phyloP scores from a whole-genome alignment of 2,113 vertebrate species.

The Corythaeola cristata region DNA sequence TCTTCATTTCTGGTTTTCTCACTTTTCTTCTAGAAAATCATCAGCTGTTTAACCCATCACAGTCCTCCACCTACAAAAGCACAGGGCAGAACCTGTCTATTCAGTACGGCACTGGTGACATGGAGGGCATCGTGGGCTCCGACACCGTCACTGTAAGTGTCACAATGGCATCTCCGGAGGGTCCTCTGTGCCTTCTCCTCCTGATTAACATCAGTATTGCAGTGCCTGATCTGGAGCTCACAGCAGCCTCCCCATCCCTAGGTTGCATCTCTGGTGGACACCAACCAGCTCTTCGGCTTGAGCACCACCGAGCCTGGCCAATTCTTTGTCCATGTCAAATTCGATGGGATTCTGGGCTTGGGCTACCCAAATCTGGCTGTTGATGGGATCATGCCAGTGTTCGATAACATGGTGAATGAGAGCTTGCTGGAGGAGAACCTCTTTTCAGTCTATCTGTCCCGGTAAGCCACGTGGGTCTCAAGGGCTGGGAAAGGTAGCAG shows the following conservation, averaged over 20 bases:
- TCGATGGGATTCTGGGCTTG: constrained; percentile 76
- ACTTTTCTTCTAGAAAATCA: constrained; percentile 63
- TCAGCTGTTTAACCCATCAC: constrained; percentile 40
- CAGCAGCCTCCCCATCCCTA: not conserved
- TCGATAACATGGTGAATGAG: constrained; percentile 67
- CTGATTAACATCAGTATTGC: fast-evolving
- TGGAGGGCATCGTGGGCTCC: constrained; percentile 58
- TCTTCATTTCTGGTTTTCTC: not conserved
- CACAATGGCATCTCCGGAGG: fast-evolving
- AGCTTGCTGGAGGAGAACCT: constrained; percentile 61
- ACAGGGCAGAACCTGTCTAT: constrained; percentile 45
- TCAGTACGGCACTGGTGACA: constrained; percentile 55
- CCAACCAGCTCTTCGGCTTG: constrained; percentile 66
- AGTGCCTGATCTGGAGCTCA: not conserved
- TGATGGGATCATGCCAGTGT: constrained; percentile 33
- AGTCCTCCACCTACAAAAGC: constrained; percentile 71
- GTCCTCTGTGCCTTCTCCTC: not conserved
- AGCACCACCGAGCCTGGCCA: constrained; percentile 49
- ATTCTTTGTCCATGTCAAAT: constrained; percentile 51
- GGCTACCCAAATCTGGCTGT: constrained; percentile 63
- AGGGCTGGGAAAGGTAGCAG: not conserved
- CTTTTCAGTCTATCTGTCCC: constrained; percentile 70
- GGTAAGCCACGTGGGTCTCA: not conserved
- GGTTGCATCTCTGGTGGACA: constrained; percentile 48
- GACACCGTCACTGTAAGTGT: constrained; percentile 67